Conservation (phyloP, 2,113 vertebrate species). For the Sorex fumeus region DNA sequence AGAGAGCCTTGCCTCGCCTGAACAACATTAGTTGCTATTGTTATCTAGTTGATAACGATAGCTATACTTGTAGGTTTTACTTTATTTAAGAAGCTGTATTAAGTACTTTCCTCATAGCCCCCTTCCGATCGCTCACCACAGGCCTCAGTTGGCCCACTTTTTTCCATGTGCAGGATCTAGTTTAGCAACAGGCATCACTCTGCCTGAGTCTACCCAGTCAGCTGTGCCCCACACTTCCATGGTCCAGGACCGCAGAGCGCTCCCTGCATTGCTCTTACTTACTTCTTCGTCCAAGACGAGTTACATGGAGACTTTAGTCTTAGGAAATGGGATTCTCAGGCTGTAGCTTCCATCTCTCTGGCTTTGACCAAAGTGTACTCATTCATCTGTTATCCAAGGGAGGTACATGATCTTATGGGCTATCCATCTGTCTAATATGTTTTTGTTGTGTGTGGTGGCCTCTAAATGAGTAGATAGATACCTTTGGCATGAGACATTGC, state of each 20-base stretch:
- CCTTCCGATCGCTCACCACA: neutral
- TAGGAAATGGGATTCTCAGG: neutral
- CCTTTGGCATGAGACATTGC: neutral
- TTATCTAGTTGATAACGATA: neutral
- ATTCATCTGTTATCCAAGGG: neutral
- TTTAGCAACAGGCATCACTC: neutral
- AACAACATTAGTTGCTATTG: too few species aligned
- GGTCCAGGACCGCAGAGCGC: neutral
- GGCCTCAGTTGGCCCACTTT: neutral
- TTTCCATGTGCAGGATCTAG: neutral
- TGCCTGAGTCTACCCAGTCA: neutral
- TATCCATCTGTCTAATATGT: neutral
- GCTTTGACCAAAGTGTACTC: neutral
- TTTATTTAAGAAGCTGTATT: neutral
- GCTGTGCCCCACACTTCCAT: accelerated
- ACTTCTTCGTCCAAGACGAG: neutral
- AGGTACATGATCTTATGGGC: neutral
- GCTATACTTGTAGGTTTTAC: neutral
- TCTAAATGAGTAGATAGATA: neutral
- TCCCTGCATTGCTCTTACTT: neutral
- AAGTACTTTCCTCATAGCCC: neutral
- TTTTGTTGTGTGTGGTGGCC: neutral
- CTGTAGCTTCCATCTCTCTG: neutral
- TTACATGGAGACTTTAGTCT: neutral
- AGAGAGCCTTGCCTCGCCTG: neutral